Conservation (phyloP, 2,888 invertebrate species). For the Magallana nippona region DNA sequence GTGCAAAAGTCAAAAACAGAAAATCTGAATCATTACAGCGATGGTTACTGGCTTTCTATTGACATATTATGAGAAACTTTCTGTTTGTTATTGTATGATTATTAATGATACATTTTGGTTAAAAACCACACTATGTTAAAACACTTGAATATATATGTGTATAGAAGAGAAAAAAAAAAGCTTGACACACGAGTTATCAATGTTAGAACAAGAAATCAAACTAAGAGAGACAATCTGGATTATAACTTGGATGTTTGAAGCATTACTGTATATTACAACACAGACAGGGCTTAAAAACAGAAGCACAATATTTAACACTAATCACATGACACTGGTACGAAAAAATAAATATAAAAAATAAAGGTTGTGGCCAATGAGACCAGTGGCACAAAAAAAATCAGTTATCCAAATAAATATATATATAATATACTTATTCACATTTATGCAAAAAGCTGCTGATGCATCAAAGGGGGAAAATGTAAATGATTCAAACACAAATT, state of each 20-base stretch:
- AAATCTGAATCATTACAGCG: conserved; percentile 14
- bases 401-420: conserved; percentile 15
- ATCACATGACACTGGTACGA: conserved; percentile 23
- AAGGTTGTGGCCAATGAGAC: conserved; percentile 3
- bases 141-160: conserved; percentile 23
- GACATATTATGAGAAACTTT: background rate
- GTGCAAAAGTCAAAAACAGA: conserved; percentile 2
- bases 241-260: conserved; percentile 29
- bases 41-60: background rate
- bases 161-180: background rate
- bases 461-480: conserved; percentile 15
- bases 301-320: conserved; percentile 17
- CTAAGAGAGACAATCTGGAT: conserved; percentile 20
- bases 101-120: background rate
- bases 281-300: conserved; percentile 33
- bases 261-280: conserved; percentile 23
- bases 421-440: conserved; percentile 8
- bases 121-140: conserved; percentile 30
- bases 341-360: background rate
- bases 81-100: background rate
- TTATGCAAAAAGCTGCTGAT: conserved; percentile 13
- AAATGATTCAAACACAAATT: conserved; percentile 38
- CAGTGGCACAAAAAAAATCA: conserved; percentile 15
- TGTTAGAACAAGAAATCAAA: conserved; percentile 28
- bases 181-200: conserved; percentile 29